Evolutionary conservation across 2,797 vertebrate species (phyloP), one percentile per base, ranked within the genome.

Genomic region (Coreius guichenoti): DNA sequence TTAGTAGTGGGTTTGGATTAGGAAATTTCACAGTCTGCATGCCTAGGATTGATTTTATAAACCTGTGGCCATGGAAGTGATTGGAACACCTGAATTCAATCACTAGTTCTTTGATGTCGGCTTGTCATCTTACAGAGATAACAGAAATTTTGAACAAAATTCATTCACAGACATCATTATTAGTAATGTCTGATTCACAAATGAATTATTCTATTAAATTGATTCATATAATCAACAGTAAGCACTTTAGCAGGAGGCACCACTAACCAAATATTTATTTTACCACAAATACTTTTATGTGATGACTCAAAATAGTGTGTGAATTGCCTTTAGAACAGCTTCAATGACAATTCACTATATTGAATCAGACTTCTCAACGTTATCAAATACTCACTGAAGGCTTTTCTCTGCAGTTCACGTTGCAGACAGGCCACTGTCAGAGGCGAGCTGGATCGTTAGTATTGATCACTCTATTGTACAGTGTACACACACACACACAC

Each of bases 371-470:
- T 19, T 54, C 84, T 39, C 39, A 70, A 75, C 67, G 72, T 84
- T 85, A 17, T 75, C 86, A 85, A 89, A 88, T 90, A 91, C 93
- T 92, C 49, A 93, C 93, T 94, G 86, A 92, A 87, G 80, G 26
- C 58, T 89, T 49, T 78, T 75, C 86, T 87, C 89, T 87, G 89
- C 87, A 83, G 58, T 85, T 87, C 90, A 89, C 61, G 92, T 94
- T 91, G 92, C 93, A 94, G 94, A 91, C 91, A 90, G 91, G 91
- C 84, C 82, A 89, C 89, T 92, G 91, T 88, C 92, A 91, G 90
- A 88, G 92, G 88, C 87, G 87, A 82, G 89, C 90, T 89, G 77
- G 89, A 93, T 94, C 87, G 8, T 93, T 95, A 92, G 93, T 96
- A 94, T 94, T 94, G 93, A 95, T 93, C 86, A 91, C 77, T 87